Evolutionary conservation across 2,113 vertebrate genomes (phyloP).

Genomic region (Myocastor coypus): DNA sequence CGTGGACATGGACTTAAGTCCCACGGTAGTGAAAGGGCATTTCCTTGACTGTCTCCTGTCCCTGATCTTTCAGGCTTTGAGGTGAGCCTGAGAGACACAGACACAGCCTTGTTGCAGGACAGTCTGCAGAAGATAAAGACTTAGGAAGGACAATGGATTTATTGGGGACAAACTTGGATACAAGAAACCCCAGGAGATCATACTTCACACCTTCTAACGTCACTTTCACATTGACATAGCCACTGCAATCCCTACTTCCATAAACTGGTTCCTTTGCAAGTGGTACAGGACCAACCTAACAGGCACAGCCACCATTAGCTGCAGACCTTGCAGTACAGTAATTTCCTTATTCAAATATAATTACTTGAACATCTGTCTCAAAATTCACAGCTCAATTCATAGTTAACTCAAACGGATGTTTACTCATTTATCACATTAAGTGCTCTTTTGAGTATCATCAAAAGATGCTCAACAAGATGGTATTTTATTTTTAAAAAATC

Average conservation of each 20-base stretch:
- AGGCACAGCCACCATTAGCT: background rate
- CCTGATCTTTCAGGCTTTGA: background rate
- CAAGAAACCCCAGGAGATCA: background rate
- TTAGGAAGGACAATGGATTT: background rate
- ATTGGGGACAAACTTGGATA: background rate
- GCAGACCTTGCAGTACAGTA: background rate
- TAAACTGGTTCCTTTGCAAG: background rate
- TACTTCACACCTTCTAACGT: background rate
- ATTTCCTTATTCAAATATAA: background rate
- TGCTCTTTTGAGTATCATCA: background rate
- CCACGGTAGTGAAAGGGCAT: background rate
- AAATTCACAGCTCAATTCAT: background rate
- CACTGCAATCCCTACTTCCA: background rate
- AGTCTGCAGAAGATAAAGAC: background rate
- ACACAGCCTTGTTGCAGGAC: background rate
- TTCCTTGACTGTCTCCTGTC: background rate
- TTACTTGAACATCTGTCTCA: background rate
- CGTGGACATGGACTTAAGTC: background rate
- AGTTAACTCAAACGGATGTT: background rate
- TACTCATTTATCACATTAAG: background rate
- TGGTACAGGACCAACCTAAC: background rate
- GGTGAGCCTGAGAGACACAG: background rate
- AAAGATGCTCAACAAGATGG: background rate
- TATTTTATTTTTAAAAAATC: conserved; percentile 26
- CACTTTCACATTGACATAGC: background rate